Evolutionary conservation across 2,113 vertebrate genomes (phyloP), one percentile per base, ranked within the genome.

Genomic region (Noturus placidus): DNA sequence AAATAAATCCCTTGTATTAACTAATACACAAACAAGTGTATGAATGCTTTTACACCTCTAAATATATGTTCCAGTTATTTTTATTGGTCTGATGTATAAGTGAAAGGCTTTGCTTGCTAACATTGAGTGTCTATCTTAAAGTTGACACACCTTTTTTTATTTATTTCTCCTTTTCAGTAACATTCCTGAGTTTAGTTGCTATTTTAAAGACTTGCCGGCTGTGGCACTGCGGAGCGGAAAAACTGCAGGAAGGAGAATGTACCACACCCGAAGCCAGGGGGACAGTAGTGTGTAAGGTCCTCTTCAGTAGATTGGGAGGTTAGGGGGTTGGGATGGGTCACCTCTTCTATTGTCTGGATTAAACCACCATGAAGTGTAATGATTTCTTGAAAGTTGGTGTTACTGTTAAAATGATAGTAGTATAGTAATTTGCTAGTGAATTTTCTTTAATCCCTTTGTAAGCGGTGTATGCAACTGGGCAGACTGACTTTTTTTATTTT

Each of bases 181-280:
- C 94, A 98, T 99, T 91, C 95, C 97, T 82, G 97, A 98, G 95
- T 99, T 99, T 92, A 99, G 97, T 96, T 97, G 97, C 94, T 99
- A 98, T 94, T 99, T 99, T 95, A 99, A 99, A 93, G 97, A 98
- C 88, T 65, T 99, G 93, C 98, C 98, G 1, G 97, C 97, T 0
- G 98, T 99, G 91, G 97, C 98, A 89, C 94, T 99, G 83, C 96
- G 97, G 91, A 99, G 99, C 67, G 98, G 98, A 84, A 99, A 99
- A 94, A 99, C 97, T 0, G 98, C 98, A 63, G 98, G 98, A 87
- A 96, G 97, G 78, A 93, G 97, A 90, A 99, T 96, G 84, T 99
- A 99, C 95, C 98, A 99, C 92, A 99, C 98, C 91, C 95, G 98
- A 91, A 99, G 98, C 94, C 98, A 99, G 92, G 98, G 98, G 61